phyloP scores from a whole-genome alignment of 1,140 invertebrate genomes.

The Dreissena rostriformis region DNA sequence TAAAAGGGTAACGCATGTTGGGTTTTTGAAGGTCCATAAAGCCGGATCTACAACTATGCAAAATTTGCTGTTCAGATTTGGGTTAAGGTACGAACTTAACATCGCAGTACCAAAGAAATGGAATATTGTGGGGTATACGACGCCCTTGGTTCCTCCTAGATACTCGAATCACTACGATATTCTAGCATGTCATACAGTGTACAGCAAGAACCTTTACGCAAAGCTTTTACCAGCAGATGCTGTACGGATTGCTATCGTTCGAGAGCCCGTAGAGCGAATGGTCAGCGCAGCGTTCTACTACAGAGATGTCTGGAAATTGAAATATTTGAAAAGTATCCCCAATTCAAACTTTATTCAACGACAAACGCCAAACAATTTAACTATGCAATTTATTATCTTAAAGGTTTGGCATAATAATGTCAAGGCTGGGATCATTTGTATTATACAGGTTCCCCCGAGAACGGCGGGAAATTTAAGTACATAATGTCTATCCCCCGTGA shows the following conservation, averaged over 20 bases:
- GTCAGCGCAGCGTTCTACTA: conserved; percentile 66
- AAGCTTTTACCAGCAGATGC: conserved; percentile 61
- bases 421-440: no score
- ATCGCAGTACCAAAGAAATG: conserved; percentile 79
- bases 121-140: conserved; percentile 17
- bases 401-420: no score
- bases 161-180: conserved; percentile 14
- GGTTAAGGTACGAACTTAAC: conserved; percentile 81
- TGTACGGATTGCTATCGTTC: conserved; percentile 62
- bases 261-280: conserved; percentile 63
- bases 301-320: conserved; percentile 13
- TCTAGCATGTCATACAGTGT: conserved; percentile 55
- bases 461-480: no score
- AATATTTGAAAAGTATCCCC: conserved; percentile 45
- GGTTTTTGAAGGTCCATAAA: conserved; percentile 80
- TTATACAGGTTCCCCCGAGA: no score
- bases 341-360: conserved; percentile 24
- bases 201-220: conserved; percentile 44
- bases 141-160: background rate
- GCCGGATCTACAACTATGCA: conserved; percentile 82
- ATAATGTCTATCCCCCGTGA: no score
- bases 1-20: conserved; percentile 55
- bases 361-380: no score
- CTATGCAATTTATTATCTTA: no score
- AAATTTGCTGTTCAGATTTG: conserved; percentile 82